Base-by-base conservation (phyloP, 2,888 invertebrate species). In the Drosophila nigricruria region DNA sequence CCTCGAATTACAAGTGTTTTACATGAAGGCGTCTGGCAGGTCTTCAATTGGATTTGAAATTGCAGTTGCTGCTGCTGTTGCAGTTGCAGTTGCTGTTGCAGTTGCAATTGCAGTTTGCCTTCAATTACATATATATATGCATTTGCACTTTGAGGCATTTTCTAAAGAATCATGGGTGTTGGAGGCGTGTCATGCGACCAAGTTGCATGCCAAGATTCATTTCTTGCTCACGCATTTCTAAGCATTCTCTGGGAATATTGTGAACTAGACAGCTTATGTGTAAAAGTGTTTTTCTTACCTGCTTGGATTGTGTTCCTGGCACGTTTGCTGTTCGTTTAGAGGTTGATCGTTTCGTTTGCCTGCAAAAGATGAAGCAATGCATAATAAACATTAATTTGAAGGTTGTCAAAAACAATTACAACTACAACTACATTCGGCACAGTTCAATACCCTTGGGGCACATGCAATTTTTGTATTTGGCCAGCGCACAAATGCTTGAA, bases 1-100 rank as follows among this genome's bases (percentile, higher is more conserved):
- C 65, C 71, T 88, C 89, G 77, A 70, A 86, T 84, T 84, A 84
- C 84, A 81, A 73, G 79, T 81, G 86, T 81, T 86, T 86, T 82
- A 70, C 87, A 77, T 87, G 87, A 62, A 71, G 80, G 49, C 63
- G 52, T 38, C 65, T 63, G 87, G 71, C 88, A 78, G 77, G 34
- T 77, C 73, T 78, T 81, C 81, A 88, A 80, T 88, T 79, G 75
- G 49, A 71, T n/a, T 56, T 34, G 62, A 50, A 59, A n/a, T 77
- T 23, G 68, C 72, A 62, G 9, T 61, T 23, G 73, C 20, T 6
- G 43, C 8, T 14, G 43, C 36, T 16, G 12, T 40, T 52, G 58
- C 54, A 53, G 34, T 50, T 63, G 43, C 62, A 8, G 42, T 20
- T 42, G 18, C 36, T 5, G 8, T 59, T 52, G 60, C 52, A 58